These are phyloP conservation scores for Sitta europaea DNA, from an alignment of 2,113 vertebrate species.

Conservation along the genomic window DNA sequence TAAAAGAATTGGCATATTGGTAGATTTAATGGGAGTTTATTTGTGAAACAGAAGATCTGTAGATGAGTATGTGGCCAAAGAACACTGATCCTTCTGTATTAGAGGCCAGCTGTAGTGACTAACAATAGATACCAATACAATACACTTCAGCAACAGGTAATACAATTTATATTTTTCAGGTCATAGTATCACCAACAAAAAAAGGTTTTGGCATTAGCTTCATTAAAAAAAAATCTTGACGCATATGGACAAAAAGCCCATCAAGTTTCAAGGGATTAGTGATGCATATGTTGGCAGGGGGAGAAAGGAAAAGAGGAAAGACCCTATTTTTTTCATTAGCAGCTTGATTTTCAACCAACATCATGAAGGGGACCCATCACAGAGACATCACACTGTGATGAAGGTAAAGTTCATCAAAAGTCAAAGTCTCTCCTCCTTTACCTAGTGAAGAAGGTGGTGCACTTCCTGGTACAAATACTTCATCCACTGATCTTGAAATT, in stretches of 20 bases:
- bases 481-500: background rate
- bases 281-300: background rate
- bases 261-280: background rate
- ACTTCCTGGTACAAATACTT: background rate
- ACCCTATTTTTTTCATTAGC: background rate
- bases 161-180: background rate
- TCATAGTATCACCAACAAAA: background rate
- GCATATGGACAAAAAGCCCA: background rate
- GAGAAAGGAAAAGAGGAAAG: background rate
- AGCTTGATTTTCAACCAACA: background rate
- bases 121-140: background rate
- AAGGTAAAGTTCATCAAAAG: background rate
- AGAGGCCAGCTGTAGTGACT: background rate
- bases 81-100: background rate
- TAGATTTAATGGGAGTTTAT: background rate
- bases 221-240: background rate
- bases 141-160: background rate
- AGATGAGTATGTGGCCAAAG: background rate
- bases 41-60: background rate
- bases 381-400: background rate
- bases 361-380: background rate
- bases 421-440: background rate
- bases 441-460: background rate
- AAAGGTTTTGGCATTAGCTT: background rate
- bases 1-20: background rate